Evolutionary conservation across 2,113 vertebrate genomes (phyloP), one percentile per base, ranked within the genome.

Genomic region (Solenodon paradoxus): DNA sequence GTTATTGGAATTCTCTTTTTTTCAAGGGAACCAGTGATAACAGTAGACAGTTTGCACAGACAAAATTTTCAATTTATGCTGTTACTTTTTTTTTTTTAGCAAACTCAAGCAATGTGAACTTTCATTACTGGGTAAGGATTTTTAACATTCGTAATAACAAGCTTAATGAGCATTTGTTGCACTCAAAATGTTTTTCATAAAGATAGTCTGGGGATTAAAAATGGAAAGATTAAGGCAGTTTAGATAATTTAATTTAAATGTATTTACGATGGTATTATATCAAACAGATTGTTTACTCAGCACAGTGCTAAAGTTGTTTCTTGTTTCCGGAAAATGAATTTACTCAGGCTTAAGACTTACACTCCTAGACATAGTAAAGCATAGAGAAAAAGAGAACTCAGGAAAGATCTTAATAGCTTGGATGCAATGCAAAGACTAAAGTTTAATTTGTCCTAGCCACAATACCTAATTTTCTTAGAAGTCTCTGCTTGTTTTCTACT

Each of bases 201-300:
- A 96, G 84, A 92, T 35, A 92, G 77, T 90, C 96, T 95, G 32
- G 95, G 87, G 89, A 97, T 94, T 97, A 92, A 87, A 92, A 97
- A 95, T 75, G 78, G 96, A 95, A 92, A 95, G 79, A 96, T 96
- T 84, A 92, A 96, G 94, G 61, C 97, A 97, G 45, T 95, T 95
- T 95, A 77, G n/a, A 92, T 90, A 90, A 97, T 96, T 97, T 98
- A 97, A 98, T 98, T 98, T 98, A 96, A 96, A 97, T 95, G 63
- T 96, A 71, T 97, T 97, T 98, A 97, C 96, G 74, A 93, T 79
- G 38, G 12, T 80, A 88, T 97, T 98, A 63, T 88, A 96, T 96
- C 79, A 95, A 92, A 78, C 10, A 68, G 81, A 96, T 90, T 97
- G 64, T 97, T 97, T 98, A 94, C 69, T 97, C 91, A 97, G 83